Evolutionary conservation across 2,888 invertebrate genomes (phyloP).

Genomic region (Cosmia pyralina): DNA sequence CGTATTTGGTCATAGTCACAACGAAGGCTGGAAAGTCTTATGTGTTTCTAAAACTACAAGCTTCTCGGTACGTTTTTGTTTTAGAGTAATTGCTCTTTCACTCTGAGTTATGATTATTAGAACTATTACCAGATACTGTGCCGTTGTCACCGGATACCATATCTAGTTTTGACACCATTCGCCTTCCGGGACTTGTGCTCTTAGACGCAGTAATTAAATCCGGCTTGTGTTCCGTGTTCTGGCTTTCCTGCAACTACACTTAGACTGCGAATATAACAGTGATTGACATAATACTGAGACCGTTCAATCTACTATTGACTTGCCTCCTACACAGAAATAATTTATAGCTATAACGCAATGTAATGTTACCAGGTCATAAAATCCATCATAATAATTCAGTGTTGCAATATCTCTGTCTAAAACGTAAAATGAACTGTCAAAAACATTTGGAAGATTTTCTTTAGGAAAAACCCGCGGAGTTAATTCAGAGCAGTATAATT

Average conservation of each 20-base stretch:
- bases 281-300: constrained; percentile 32
- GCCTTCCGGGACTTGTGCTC: constrained; percentile 55
- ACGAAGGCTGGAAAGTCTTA: background rate
- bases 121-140: constrained; percentile 38
- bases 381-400: constrained; percentile 22
- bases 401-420: constrained; percentile 27
- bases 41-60: background rate
- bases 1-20: background rate
- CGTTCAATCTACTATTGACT: constrained; percentile 38
- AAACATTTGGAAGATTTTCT: constrained; percentile 10
- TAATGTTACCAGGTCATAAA: constrained; percentile 30
- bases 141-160: constrained; percentile 53
- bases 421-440: constrained; percentile 15
- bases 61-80: background rate
- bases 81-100: constrained; percentile 13
- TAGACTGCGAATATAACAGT: constrained; percentile 45
- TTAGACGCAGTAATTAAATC: constrained; percentile 61
- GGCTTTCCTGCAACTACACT: constrained; percentile 45
- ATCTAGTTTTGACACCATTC: constrained; percentile 56
- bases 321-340: constrained; percentile 30
- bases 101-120: constrained; percentile 34
- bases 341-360: constrained; percentile 31
- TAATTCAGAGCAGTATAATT: constrained; percentile 54
- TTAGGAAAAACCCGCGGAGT: constrained; percentile 7
- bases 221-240: constrained; percentile 52